These are phyloP conservation scores for Anastrepha ludens DNA, from an alignment of 1,140 invertebrate genomes.

Conservation along the genomic window DNA sequence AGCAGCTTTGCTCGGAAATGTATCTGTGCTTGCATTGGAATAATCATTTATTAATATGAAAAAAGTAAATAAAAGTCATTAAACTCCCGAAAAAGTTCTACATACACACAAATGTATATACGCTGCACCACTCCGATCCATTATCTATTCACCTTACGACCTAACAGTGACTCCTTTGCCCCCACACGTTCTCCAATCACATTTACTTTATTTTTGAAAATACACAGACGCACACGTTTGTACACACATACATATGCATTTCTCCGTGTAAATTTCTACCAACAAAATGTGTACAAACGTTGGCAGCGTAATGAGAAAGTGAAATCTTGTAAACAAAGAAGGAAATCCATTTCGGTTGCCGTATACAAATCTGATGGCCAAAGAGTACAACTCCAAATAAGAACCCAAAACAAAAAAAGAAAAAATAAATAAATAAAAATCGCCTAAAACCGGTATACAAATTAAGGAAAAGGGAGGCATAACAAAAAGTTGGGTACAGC, in stretches of 20 bases:
- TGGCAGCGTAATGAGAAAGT: background rate
- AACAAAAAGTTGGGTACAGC: conserved; percentile 29
- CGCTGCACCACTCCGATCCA: background rate
- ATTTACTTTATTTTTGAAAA: no score
- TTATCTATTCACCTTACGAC: conserved; percentile 3
- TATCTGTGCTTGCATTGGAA: no score
- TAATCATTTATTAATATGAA: no score
- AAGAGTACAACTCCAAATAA: conserved; percentile 48
- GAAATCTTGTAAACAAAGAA: conserved; percentile 22
- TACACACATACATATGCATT: background rate
- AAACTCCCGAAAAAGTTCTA: no score
- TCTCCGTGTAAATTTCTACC: background rate
- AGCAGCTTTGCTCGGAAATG: no score
- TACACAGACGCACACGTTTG: background rate
- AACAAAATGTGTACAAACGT: background rate
- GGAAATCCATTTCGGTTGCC: background rate
- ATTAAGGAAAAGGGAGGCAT: background rate
- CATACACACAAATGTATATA: no score
- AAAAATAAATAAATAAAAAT: background rate
- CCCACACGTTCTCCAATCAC: no score
- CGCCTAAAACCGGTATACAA: conserved; percentile 3
- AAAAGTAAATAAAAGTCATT: no score
- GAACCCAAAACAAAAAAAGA: background rate
- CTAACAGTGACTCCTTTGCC: background rate
- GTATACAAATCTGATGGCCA: background rate